Evolutionary conservation across 2,113 vertebrate genomes (phyloP).

Genomic region (Aphyosemion australe): DNA sequence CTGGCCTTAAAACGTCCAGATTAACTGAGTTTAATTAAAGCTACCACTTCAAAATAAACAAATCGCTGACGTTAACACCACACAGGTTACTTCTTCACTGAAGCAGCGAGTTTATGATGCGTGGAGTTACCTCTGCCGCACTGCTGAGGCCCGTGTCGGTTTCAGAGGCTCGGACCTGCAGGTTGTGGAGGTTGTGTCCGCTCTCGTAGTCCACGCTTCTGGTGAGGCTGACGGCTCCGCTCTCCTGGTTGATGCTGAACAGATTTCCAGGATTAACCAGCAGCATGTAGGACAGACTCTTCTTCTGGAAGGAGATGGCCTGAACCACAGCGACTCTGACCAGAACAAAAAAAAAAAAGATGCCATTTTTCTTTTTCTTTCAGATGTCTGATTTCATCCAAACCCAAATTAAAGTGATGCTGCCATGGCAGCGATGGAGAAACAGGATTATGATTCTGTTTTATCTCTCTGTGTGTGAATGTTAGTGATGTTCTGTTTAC

Average conservation of each 20-base stretch:
- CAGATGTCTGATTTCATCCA: neutral
- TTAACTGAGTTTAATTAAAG: neutral
- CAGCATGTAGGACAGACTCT: slow-evolving; percentile 81
- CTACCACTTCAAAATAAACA: no score
- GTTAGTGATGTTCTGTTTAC: neutral
- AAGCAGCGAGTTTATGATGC: neutral
- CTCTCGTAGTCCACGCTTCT: slow-evolving; percentile 84
- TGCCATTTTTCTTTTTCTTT: neutral
- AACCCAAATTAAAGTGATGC: no score
- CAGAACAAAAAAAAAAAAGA: neutral
- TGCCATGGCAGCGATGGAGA: neutral
- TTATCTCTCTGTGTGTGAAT: neutral
- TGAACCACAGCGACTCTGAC: slow-evolving; percentile 81
- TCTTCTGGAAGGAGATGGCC: slow-evolving; percentile 88
- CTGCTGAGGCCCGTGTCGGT: slow-evolving; percentile 82
- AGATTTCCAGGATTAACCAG: slow-evolving; percentile 84
- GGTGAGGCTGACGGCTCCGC: slow-evolving; percentile 83
- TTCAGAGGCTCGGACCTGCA: slow-evolving; percentile 85
- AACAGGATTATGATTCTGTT: neutral
- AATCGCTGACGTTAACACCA: no score
- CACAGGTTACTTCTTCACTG: no score
- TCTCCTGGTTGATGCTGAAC: slow-evolving; percentile 85
- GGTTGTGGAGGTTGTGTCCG: slow-evolving; percentile 83
- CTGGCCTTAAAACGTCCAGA: no score
- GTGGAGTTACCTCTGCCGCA: slow-evolving; percentile 82